A percentile compares a stretch with the other conserved stretches of the same genome.
Conservation (phyloP, 1,140 invertebrate genomes). For the Caenorhabditis remanei region DNA sequence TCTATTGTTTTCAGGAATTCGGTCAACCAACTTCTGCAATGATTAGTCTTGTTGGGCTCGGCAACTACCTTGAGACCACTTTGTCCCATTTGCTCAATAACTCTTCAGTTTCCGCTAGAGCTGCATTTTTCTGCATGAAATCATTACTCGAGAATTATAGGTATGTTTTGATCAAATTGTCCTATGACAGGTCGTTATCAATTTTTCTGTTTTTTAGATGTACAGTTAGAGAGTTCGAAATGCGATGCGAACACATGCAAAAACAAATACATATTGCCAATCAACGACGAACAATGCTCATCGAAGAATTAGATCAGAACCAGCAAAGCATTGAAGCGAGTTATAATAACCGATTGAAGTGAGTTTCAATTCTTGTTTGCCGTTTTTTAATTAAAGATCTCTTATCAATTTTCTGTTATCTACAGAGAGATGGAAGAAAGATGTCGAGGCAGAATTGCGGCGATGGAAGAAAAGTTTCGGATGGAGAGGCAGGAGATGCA, state of each 20-base stretch:
- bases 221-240: constrained; percentile 58
- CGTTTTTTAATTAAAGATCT: constrained; percentile 13
- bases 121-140: constrained; percentile 48
- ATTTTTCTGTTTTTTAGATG: constrained; percentile 20
- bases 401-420: constrained; percentile 28
- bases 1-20: constrained; percentile 40
- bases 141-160: constrained; percentile 41
- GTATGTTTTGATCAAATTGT: not conserved
- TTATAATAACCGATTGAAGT: constrained; percentile 62
- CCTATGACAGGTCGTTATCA: too few species aligned
- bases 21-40: constrained; percentile 31
- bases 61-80: constrained; percentile 31
- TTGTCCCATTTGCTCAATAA: constrained; percentile 43
- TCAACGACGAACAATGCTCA: constrained; percentile 60
- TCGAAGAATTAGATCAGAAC: constrained; percentile 63
- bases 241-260: constrained; percentile 53
- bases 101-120: constrained; percentile 15
- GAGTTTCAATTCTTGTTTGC: not conserved
- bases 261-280: constrained; percentile 64
- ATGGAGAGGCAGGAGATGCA: constrained; percentile 61
- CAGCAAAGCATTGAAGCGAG: constrained; percentile 63
- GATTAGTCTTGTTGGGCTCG: constrained; percentile 32
- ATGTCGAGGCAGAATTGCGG: constrained; percentile 54
- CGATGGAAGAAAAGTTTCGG: constrained; percentile 63
- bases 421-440: constrained; percentile 61